Evolutionary conservation across 2,113 vertebrate genomes (phyloP).

Genomic region (Rousettus leschenaultii): DNA sequence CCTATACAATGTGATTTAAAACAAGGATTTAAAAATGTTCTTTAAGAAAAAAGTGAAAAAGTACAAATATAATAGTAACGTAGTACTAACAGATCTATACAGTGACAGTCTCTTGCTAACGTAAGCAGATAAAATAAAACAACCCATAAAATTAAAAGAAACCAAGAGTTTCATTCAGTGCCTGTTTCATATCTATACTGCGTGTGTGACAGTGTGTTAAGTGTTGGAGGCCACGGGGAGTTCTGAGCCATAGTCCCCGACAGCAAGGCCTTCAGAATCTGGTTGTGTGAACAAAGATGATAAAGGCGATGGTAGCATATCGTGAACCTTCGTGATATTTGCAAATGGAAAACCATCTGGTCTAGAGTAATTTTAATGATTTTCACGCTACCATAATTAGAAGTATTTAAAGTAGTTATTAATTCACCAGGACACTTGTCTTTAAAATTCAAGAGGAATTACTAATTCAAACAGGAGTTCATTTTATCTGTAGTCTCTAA

Average conservation of each 20-base stretch:
- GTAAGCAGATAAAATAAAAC: not conserved
- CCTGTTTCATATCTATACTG: not conserved
- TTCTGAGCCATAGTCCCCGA: not conserved
- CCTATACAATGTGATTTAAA: not conserved
- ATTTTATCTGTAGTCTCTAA: not conserved
- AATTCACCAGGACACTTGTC: not conserved
- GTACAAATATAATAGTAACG: not conserved
- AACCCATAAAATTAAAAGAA: not conserved
- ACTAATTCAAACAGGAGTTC: not conserved
- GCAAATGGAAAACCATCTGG: not conserved
- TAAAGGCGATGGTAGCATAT: not conserved
- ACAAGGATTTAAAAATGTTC: not conserved
- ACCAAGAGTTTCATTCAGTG: not conserved
- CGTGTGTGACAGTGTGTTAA: not conserved
- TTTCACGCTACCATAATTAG: not conserved
- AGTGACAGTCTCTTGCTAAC: not conserved
- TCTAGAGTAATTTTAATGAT: not conserved
- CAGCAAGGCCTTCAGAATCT: not conserved
- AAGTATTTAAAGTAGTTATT: not conserved
- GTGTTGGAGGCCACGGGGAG: not conserved
- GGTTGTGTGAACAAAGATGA: not conserved
- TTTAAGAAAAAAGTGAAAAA: not conserved
- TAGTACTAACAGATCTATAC: not conserved
- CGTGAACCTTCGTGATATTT: not conserved
- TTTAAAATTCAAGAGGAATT: not conserved